These are phyloP conservation scores for Meandrusa payeni DNA, from an alignment of 2,888 invertebrate genomes.

Conservation along the genomic window DNA sequence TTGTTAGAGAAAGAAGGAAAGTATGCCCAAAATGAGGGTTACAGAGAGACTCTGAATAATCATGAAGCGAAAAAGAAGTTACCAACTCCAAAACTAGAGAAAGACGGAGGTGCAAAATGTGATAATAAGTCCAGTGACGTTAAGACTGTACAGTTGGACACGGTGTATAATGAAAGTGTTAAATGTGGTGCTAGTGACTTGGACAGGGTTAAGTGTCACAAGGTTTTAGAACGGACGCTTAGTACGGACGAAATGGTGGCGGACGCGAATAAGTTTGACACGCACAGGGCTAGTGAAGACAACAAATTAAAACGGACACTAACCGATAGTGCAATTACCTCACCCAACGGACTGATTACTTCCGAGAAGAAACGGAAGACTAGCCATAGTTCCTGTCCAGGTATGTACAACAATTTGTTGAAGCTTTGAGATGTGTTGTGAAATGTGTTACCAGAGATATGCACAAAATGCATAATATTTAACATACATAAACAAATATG, in stretches of 20 bases:
- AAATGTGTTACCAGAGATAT: conserved; percentile 8
- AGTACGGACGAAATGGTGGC: conserved; percentile 49
- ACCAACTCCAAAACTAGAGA: conserved; percentile 56
- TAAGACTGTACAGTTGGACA: conserved; percentile 59
- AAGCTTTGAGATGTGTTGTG: conserved; percentile 16
- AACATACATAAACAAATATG: too few species aligned
- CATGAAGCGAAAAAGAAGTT: conserved; percentile 72
- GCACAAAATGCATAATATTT: conserved; percentile 18
- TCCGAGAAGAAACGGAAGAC: conserved; percentile 84
- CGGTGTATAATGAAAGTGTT: conserved; percentile 52
- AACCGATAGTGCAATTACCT: conserved; percentile 64
- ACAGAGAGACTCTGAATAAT: conserved; percentile 70
- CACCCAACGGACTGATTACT: conserved; percentile 81
- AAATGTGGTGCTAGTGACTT: conserved; percentile 65
- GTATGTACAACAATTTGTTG: conserved; percentile 46
- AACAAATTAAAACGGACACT: conserved; percentile 71
- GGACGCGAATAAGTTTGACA: conserved; percentile 33
- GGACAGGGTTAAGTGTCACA: conserved; percentile 62
- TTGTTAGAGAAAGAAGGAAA: conserved; percentile 77
- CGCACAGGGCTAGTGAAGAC: conserved; percentile 31
- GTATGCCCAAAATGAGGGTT: conserved; percentile 74
- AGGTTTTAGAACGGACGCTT: conserved; percentile 64
- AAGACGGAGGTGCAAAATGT: conserved; percentile 64
- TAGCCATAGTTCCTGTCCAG: conserved; percentile 79
- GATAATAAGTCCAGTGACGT: conserved; percentile 64